Percentiles rank a stretch among this genome's conserved stretches.
These are phyloP conservation scores for Acrossocheilus fasciatus DNA, from an alignment of 2,797 vertebrate species.

Conservation along the genomic window DNA sequence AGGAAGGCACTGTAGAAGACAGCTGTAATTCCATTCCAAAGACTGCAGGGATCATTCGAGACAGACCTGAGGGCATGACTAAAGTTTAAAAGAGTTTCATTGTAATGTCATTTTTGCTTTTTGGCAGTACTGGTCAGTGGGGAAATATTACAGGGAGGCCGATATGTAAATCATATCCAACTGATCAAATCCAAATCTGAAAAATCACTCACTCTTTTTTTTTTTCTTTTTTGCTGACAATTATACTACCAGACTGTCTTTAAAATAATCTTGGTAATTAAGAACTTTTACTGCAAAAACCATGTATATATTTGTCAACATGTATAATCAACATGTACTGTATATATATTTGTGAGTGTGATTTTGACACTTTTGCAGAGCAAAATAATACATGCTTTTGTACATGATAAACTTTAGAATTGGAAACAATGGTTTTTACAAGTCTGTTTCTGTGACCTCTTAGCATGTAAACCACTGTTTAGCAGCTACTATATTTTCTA, in stretches of 20 bases:
- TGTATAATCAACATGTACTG: not conserved
- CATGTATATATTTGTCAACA: too few relatives aligned
- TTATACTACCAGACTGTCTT: not conserved
- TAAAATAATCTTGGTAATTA: not conserved
- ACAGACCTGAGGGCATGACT: not conserved
- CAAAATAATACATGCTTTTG: not conserved
- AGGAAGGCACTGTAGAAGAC: constrained; percentile 64
- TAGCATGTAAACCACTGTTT: not conserved
- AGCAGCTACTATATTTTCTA: not conserved
- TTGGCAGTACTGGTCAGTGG: not conserved
- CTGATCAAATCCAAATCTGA: constrained; percentile 7
- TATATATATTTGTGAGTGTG: not conserved
- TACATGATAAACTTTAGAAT: not conserved
- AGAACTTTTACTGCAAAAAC: too few relatives aligned
- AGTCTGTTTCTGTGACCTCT: not conserved
- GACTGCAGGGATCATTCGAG: not conserved
- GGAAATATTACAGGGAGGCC: too few relatives aligned
- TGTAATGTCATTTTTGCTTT: not conserved
- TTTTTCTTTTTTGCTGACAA: not conserved
- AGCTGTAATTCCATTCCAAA: constrained; percentile 41
- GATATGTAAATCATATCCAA: not conserved
- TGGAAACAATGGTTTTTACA: not conserved
- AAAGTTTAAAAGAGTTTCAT: constrained; percentile 14
- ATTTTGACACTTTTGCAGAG: not conserved
- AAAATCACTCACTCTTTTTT: not conserved